phyloP scores from a whole-genome alignment of 2,113 vertebrate genomes.

The Coptodon rendalli region DNA sequence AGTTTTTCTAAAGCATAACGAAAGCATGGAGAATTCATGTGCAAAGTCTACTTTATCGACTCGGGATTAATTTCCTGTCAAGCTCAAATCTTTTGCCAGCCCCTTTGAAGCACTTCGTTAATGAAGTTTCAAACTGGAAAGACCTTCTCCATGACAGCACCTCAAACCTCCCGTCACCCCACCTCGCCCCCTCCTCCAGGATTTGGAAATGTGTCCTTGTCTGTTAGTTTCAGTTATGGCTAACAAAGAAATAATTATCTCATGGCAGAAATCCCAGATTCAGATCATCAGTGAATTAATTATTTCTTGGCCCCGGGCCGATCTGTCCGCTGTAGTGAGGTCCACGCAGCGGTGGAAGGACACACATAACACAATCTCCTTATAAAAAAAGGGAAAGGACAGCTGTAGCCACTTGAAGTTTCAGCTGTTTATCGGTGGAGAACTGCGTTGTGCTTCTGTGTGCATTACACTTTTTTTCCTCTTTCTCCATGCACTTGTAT shows the following conservation, averaged over 20 bases:
- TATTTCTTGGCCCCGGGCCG: conserved; percentile 3
- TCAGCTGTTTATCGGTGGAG: background rate
- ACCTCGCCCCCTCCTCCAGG: background rate
- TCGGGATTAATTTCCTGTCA: background rate
- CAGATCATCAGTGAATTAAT: conserved; percentile 36
- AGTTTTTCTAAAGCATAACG: background rate
- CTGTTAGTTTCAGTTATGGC: conserved; percentile 11
- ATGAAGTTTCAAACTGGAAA: background rate
- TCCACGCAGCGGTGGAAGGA: background rate
- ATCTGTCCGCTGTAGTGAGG: background rate
- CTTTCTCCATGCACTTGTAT: background rate
- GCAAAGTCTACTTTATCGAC: background rate
- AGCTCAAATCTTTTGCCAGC: background rate
- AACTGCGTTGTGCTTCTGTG: background rate
- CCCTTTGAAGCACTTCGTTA: background rate
- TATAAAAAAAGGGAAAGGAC: background rate
- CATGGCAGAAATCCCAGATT: conserved; percentile 45
- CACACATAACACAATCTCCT: background rate
- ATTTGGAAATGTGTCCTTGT: conserved; percentile 9
- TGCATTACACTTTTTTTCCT: background rate
- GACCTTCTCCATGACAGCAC: background rate
- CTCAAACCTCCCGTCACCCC: background rate
- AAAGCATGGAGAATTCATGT: background rate
- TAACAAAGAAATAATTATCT: conserved; percentile 33
- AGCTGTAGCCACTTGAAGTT: background rate